phyloP scores from a whole-genome alignment of 2,113 vertebrate species.

The Phalacrocorax pelagicus region DNA sequence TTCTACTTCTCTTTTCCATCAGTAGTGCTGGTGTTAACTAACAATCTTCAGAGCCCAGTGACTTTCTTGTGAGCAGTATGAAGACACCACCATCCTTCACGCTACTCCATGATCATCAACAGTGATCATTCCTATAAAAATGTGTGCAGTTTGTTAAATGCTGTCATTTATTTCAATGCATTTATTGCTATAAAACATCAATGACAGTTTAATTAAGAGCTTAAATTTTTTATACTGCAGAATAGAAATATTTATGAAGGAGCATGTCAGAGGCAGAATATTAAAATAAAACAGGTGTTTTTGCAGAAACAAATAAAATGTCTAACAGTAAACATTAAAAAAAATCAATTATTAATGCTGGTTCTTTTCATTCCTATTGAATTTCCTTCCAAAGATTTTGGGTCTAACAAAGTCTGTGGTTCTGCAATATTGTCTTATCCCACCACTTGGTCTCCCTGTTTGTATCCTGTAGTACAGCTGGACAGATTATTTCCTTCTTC shows the following conservation, averaged over 20 bases:
- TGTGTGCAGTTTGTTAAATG: slow-evolving; percentile 18
- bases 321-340: slow-evolving; percentile 24
- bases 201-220: slow-evolving; percentile 63
- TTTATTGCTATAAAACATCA: slow-evolving; percentile 51
- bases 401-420: neutral
- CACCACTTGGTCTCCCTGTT: neutral
- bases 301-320: slow-evolving; percentile 30
- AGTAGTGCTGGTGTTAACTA: neutral
- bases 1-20: neutral
- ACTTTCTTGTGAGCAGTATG: neutral
- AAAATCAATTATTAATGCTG: slow-evolving; percentile 29
- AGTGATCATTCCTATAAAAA: slow-evolving; percentile 2
- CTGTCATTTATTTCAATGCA: slow-evolving; percentile 29
- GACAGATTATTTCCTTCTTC: neutral
- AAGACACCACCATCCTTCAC: neutral
- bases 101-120: neutral
- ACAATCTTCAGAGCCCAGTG: neutral
- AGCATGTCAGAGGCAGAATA: neutral
- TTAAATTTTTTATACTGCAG: slow-evolving; percentile 59
- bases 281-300: slow-evolving; percentile 52
- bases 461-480: neutral
- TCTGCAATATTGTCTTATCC: neutral
- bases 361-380: neutral
- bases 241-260: slow-evolving; percentile 66
- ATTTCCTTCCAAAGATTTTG: neutral